Conservation (phyloP, 1,140 invertebrate species). For the Sinella curviseta region DNA sequence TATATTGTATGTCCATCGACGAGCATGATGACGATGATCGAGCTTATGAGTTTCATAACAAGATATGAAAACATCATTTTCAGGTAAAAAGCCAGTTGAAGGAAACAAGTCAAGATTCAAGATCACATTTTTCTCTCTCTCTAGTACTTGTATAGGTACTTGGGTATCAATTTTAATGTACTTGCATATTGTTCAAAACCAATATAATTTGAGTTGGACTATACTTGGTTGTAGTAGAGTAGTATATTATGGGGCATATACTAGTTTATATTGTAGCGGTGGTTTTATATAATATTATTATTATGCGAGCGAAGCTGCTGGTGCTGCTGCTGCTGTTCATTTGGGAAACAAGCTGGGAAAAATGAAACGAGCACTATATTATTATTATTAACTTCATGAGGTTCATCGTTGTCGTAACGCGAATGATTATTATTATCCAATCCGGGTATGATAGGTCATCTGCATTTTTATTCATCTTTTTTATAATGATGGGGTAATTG, state of each 20-base stretch:
- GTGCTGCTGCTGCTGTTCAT: background rate
- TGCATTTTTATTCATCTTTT: constrained; percentile 4
- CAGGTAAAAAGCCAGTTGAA: background rate
- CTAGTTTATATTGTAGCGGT: background rate
- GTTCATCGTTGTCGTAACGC: background rate
- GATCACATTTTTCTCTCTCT: background rate
- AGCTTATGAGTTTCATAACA: no score
- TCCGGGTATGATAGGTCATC: constrained; percentile 21
- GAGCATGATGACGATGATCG: no score
- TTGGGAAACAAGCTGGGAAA: background rate
- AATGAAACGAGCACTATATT: background rate
- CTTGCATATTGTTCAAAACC: no score
- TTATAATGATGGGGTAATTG: constrained; percentile 1
- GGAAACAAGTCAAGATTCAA: background rate
- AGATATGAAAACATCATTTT: background rate
- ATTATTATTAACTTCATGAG: constrained; percentile 14
- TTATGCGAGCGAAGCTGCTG: no score
- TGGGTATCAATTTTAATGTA: no score
- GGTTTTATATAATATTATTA: background rate
- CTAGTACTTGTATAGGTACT: no score
- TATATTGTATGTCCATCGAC: background rate
- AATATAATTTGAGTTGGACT: no score
- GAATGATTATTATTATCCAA: constrained; percentile 19
- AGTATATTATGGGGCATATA: no score
- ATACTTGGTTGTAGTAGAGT: no score